Percentiles rank a stretch among this genome's conserved stretches.
phyloP scores from a whole-genome alignment of 2,888 invertebrate species.

The Xanthorhoe designata region DNA sequence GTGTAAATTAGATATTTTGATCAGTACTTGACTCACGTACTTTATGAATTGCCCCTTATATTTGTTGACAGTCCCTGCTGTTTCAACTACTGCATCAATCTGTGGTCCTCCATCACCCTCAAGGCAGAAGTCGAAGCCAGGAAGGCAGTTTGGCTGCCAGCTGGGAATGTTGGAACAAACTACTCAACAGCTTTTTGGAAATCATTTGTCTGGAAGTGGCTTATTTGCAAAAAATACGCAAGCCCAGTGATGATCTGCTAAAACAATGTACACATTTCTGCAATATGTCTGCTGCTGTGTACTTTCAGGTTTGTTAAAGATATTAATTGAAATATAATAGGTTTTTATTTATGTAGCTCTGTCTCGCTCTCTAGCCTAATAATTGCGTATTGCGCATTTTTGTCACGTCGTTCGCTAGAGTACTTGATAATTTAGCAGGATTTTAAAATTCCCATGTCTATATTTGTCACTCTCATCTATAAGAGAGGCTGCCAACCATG shows the following conservation, averaged over 20 bases:
- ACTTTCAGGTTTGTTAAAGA: conserved; percentile 65
- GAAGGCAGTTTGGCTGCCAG: conserved; percentile 67
- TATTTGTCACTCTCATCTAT: too few relatives aligned
- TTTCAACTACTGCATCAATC: conserved; percentile 68
- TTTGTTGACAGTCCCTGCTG: conserved; percentile 58
- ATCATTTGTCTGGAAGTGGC: conserved; percentile 68
- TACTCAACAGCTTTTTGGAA: conserved; percentile 69
- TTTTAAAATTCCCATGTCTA: too few relatives aligned
- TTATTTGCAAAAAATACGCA: conserved; percentile 63
- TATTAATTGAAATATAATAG: not conserved
- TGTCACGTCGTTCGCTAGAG: too few relatives aligned
- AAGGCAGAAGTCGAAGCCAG: conserved; percentile 58
- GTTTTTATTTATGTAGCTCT: too few relatives aligned
- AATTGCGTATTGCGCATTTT: too few relatives aligned
- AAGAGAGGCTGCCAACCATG: too few relatives aligned
- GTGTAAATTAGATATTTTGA: too few relatives aligned
- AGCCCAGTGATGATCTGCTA: conserved; percentile 54
- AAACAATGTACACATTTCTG: conserved; percentile 59
- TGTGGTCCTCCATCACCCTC: conserved; percentile 72
- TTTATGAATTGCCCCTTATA: too few relatives aligned
- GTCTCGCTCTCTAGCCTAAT: too few relatives aligned
- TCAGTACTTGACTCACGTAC: too few relatives aligned
- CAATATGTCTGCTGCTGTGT: conserved; percentile 66
- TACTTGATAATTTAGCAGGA: too few relatives aligned
- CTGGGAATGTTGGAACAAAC: conserved; percentile 72